Base-by-base conservation (phyloP, 2,888 invertebrate genomes). In the Rhopalosiphum nymphaeae region DNA sequence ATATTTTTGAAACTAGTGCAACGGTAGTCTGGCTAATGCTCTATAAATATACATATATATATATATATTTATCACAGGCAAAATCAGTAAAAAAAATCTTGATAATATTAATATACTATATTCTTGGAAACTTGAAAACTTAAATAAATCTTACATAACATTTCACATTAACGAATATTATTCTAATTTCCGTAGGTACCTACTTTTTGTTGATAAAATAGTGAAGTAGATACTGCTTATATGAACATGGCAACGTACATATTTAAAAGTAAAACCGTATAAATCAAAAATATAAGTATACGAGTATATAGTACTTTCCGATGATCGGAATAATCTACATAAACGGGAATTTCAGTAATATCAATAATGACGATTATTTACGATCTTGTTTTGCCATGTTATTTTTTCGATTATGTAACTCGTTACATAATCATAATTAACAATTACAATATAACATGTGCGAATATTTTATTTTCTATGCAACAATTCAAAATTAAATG, bases 1-100 rank as follows among this genome's bases (percentile, higher is more conserved):
- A 89, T 89, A 89, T 89, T 56, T 56, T 56, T 56, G 56, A 89
- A 89, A 89, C 89, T 89, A 25, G 95, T 95, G 89, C 94, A 95
- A 91, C 91, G 94, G 86, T 53, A 26, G 53, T 56, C 56, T 53
- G 53, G 89, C 89, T 42, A 56, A 89, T 13, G 89, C 26, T 89
- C 89, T 89, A 89, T 89, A 36, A 78, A 78, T 78, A 78, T 78
- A 78, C 67, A 78, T 78, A 78, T 78, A 16, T 36, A 78, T 53
- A 36, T 78, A 67, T 67, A 49, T 49, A 49, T 78, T 21, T 78
- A 36, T 36, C 78, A 36, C 36, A 29, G 16, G 21, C 36, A 21
- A 78, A 78, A 78, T 78, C 67, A 21, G 7, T 21, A 21, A 36
- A 78, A 67, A 78, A 21, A 36, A 5, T 21, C 21, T 21, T 78